A percentile compares a stretch with the other conserved stretches of the same genome.
Evolutionary conservation across 2,797 vertebrate genomes (phyloP).

Genomic region (Helostoma temminkii): DNA sequence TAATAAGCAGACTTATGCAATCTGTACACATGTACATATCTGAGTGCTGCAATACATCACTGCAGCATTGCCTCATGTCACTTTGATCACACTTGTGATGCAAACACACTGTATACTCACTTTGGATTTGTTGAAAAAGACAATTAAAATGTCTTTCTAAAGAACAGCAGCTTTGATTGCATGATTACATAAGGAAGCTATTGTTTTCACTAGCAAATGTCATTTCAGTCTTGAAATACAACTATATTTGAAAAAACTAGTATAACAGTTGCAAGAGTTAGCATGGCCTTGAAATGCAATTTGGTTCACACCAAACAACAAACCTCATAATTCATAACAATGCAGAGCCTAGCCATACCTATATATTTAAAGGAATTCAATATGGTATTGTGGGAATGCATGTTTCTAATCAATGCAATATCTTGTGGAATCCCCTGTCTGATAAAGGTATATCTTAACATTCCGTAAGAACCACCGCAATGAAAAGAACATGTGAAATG

Average conservation of each 20-base stretch:
- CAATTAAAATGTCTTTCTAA: conserved; percentile 9
- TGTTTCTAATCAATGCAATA: conserved; percentile 40
- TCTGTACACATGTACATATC: neutral
- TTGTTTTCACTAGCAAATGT: no score
- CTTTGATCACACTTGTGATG: conserved; percentile 31
- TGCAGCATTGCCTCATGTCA: conserved; percentile 16
- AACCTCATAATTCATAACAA: conserved; percentile 9
- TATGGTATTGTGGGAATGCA: conserved; percentile 7
- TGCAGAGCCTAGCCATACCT: neutral
- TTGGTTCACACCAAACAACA: neutral
- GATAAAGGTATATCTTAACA: conserved; percentile 23
- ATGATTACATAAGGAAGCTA: neutral
- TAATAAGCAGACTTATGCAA: neutral
- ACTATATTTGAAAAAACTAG: conserved; percentile 5
- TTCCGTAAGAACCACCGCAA: conserved; percentile 19
- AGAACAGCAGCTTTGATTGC: neutral
- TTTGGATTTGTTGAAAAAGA: conserved; percentile 21
- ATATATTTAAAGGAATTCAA: conserved; percentile 14
- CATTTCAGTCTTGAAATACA: conserved; percentile 4
- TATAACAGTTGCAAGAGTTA: neutral
- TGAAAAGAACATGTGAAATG: conserved; percentile 14
- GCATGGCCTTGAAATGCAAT: neutral
- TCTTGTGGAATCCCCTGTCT: conserved; percentile 14
- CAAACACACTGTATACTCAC: neutral
- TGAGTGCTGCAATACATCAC: conserved; percentile 1